A percentile compares a stretch with the other conserved stretches of the same genome.
These are phyloP conservation scores for Platichthys flesus DNA, from an alignment of 2,113 vertebrate species.

Conservation along the genomic window DNA sequence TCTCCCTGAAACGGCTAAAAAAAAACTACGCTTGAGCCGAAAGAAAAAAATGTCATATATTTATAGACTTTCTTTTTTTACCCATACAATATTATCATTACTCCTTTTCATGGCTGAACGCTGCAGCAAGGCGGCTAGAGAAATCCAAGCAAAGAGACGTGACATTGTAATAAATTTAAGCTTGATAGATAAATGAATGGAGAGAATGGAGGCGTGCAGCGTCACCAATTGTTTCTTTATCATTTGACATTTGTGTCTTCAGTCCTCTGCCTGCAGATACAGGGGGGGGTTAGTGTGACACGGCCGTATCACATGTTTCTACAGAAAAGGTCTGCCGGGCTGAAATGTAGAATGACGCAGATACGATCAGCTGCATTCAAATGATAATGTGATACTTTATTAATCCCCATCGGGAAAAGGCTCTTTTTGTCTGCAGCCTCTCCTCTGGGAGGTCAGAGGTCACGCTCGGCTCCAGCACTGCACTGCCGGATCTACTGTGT, in stretches of 20 bases:
- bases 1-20: conserved; percentile 30
- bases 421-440: conserved; percentile 47
- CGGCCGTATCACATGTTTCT: conserved; percentile 26
- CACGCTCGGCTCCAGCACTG: conserved; percentile 36
- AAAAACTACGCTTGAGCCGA: neutral
- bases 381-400: conserved; percentile 74
- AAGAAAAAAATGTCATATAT: neutral
- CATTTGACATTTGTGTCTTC: conserved; percentile 54
- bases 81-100: neutral
- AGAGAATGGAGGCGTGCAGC: conserved; percentile 16
- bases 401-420: conserved; percentile 64
- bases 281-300: conserved; percentile 17
- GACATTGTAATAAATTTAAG: conserved; percentile 7
- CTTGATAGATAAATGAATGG: conserved; percentile 25
- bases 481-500: conserved; percentile 32
- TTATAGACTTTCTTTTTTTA: conserved; percentile 1
- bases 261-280: conserved; percentile 37
- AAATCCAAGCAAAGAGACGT: neutral
- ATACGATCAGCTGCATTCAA: conserved; percentile 70
- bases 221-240: conserved; percentile 45
- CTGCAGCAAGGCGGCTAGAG: neutral
- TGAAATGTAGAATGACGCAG: conserved; percentile 55
- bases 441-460: conserved; percentile 64
- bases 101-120: neutral
- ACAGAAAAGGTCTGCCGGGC: conserved; percentile 37